Conservation (phyloP, 2,888 invertebrate species). For the Synergus laeviventris region DNA sequence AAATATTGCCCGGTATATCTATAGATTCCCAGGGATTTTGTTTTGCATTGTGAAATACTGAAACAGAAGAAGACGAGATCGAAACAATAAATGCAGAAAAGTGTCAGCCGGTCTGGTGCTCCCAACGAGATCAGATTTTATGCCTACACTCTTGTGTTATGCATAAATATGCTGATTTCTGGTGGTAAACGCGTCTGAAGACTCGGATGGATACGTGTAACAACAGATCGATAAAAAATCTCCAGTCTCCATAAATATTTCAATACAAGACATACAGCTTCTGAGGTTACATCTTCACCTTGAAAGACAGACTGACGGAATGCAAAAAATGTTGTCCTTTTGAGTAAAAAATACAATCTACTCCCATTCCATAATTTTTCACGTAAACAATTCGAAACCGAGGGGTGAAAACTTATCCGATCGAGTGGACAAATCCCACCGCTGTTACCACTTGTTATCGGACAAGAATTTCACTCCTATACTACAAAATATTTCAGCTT, state of each 20-base stretch:
- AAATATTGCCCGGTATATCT: too few species aligned
- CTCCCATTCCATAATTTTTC: too few species aligned
- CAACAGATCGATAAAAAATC: constrained; percentile 72
- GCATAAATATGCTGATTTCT: constrained; percentile 71
- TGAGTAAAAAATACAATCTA: not conserved
- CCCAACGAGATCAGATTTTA: constrained; percentile 61
- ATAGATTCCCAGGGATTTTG: not conserved
- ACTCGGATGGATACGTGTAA: constrained; percentile 57
- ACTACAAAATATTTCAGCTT: too few species aligned
- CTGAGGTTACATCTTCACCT: constrained; percentile 39
- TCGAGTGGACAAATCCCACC: too few species aligned
- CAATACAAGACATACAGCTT: constrained; percentile 64
- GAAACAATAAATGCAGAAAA: constrained; percentile 43
- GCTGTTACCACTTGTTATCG: too few species aligned
- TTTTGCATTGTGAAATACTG: constrained; percentile 27
- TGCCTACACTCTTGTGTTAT: constrained; percentile 60
- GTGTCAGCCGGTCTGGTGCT: constrained; percentile 68
- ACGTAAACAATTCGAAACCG: too few species aligned
- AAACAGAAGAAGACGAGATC: not conserved
- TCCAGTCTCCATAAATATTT: constrained; percentile 68
- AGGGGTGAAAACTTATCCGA: too few species aligned
- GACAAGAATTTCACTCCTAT: too few species aligned
- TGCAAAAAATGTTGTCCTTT: not conserved
- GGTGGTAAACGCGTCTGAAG: constrained; percentile 60
- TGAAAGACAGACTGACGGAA: not conserved